Evolutionary conservation across 1,140 invertebrate species (phyloP), one percentile per base, ranked within the genome.

Genomic region (Melipona quadrifasciata): DNA sequence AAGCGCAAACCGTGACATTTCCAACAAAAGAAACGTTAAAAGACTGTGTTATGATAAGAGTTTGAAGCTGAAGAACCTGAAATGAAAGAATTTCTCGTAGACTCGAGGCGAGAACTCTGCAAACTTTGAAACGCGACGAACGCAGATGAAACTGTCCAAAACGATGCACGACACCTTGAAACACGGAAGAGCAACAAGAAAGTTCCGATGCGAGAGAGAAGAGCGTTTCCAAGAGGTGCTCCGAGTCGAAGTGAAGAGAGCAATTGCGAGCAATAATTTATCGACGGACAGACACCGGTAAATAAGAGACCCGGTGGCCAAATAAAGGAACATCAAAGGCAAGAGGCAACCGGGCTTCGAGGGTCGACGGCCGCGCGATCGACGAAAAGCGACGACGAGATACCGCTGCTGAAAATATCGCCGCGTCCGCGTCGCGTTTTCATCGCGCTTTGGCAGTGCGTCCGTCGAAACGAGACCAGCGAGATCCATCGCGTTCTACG

Each of bases 251-350:
- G 24, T n/a, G 34, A 61, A 61, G 12, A 39, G 47, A 76, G 12
- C 19, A 64, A 65, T 57, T 12, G 21, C 24, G 72, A 14, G 67
- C 82, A 31, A 79, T 79, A 71, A 79, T 84, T 84, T 71, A 79
- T 84, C 82, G 65, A 47, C 39, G 53, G 19, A 24, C 64, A 58
- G 64, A 53, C 21, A 39, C 53, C 34, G 14, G 82, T 72, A 79
- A 84, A 84, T 79, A 79, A 73, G 67, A 39, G 78, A 80, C 61
- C 58, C 16, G 39, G 83, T 73, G 77, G 51, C 71, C 77, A 80
- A 80, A 84, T 84, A 84, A 80, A 84, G 77, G 51, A 80, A 80
- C 27, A 73, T 74, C 77, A 80, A 67, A 84, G 83, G 65, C 74
- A n/a, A 14, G 24, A 58, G 74, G 64, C 64, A 55, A 55, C 67